phyloP scores from a whole-genome alignment of 2,797 vertebrate species.

The Naso thynnoides region DNA sequence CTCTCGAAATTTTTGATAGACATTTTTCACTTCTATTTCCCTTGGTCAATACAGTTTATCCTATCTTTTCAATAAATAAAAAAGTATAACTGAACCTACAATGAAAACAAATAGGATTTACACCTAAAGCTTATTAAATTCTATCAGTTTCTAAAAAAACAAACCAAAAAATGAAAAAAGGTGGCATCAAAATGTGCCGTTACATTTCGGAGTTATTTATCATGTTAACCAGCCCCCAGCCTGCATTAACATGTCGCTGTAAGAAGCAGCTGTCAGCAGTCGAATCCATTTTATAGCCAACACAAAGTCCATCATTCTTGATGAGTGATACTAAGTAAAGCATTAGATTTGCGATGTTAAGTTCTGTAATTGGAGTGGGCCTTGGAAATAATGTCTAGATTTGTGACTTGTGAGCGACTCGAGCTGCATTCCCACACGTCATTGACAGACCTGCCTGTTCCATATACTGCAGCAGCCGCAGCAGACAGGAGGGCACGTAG shows the following conservation, averaged over 20 bases:
- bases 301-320: conserved; percentile 23
- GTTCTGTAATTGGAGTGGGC: conserved; percentile 47
- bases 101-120: not conserved
- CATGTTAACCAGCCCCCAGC: not conserved
- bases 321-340: conserved; percentile 38
- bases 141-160: not conserved
- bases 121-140: not conserved
- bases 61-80: not conserved
- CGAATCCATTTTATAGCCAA: conserved; percentile 20
- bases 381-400: conserved; percentile 68
- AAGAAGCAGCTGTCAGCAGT: conserved; percentile 46
- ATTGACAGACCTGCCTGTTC: conserved; percentile 50
- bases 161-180: not conserved
- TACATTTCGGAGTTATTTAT: conserved; percentile 19
- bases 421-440: conserved; percentile 64
- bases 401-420: conserved; percentile 66
- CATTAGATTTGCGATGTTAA: conserved; percentile 55
- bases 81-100: not conserved
- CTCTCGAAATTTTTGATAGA: not conserved
- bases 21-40: too few species aligned
- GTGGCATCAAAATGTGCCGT: not conserved
- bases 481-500: conserved; percentile 35
- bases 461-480: conserved; percentile 57
- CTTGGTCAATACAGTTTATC: not conserved
- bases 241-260: conserved; percentile 32